phyloP scores from a whole-genome alignment of 2,797 vertebrate genomes.

The Austrolebias charrua region DNA sequence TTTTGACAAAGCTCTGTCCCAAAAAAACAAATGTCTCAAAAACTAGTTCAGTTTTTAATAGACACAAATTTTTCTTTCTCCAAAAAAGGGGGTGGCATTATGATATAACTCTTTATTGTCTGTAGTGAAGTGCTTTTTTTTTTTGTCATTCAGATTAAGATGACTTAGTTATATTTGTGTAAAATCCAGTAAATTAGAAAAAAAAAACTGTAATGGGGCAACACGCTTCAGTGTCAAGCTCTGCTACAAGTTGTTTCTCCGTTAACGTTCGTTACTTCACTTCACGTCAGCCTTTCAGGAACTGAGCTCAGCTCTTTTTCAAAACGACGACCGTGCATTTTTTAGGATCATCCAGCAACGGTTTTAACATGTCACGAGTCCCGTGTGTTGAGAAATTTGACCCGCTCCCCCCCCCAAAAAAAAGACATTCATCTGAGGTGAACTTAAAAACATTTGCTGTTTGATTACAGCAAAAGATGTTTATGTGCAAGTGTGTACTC shows the following conservation, averaged over 20 bases:
- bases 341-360: constrained; percentile 3
- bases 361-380: constrained; percentile 32
- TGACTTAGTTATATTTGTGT: too few relatives aligned
- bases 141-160: too few relatives aligned
- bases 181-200: too few relatives aligned
- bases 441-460: constrained; percentile 14
- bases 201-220: too few relatives aligned
- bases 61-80: too few relatives aligned
- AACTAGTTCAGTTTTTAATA: too few relatives aligned
- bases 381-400: constrained; percentile 13
- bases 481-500: constrained; percentile 6
- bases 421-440: constrained; percentile 2
- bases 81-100: too few relatives aligned
- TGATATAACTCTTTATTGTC: too few relatives aligned
- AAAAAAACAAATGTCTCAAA: too few relatives aligned
- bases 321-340: constrained; percentile 20
- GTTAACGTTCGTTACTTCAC: constrained; percentile 6
- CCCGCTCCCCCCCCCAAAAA: background rate
- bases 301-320: constrained; percentile 42
- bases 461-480: background rate
- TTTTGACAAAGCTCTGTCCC: too few relatives aligned
- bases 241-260: constrained; percentile 1
- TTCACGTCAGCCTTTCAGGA: constrained; percentile 40
- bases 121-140: too few relatives aligned
- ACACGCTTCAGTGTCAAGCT: background rate